Evolutionary conservation across 23 tunicate species (phyloP), one percentile per base, ranked within the genome.

Genomic region (Oikopleura albicans): DNA sequence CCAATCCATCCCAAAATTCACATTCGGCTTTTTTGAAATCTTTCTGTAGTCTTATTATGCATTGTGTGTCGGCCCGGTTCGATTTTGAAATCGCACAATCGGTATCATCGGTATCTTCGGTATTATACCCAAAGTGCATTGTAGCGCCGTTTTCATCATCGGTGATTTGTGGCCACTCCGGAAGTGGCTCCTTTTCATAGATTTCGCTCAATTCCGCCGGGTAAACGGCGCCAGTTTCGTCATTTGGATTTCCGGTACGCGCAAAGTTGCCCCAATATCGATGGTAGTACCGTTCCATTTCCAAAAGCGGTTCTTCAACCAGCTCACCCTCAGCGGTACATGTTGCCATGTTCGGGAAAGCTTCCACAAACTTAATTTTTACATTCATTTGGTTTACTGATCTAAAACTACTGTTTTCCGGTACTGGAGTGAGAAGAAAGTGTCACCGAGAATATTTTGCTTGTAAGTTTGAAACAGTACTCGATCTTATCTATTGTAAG

Each of bases 261-360:
- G 79, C 79, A 2, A 71, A 71, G 31, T 71, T 71, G 4, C 34
- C 79, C 79, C 79, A 71, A 29, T 71, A 71, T 16, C 79, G 79
- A 29, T 29, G 27, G 4, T 22, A 2, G 37, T 22, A 71, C 31
- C 79, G 79, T 37, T 71, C 79, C 79, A 71, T 49, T 49, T 49
- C 22, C n/a, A n/a, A n/a, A n/a, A n/a, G n/a, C n/a, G n/a, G n/a
- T n/a, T n/a, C n/a, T n/a, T n/a, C n/a, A n/a, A n/a, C n/a, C n/a
- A n/a, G n/a, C n/a, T 49, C 63, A 49, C 63, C 63, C 12, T 49
- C 63, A 8, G 12, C 63, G 12, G 63, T 49, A 22, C 63, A 49
- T 8, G 63, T 12, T 49, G 63, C 63, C 16, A 49, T 22, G 12
- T 22, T 22, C 12, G 63, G 63, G 12, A 8, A 8, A 49, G 12